Evolutionary conservation across 92 coral and sea anemone genomes (phyloP), one percentile per base, ranked within the genome.

Genomic region (Micromussa lordhowensis): DNA sequence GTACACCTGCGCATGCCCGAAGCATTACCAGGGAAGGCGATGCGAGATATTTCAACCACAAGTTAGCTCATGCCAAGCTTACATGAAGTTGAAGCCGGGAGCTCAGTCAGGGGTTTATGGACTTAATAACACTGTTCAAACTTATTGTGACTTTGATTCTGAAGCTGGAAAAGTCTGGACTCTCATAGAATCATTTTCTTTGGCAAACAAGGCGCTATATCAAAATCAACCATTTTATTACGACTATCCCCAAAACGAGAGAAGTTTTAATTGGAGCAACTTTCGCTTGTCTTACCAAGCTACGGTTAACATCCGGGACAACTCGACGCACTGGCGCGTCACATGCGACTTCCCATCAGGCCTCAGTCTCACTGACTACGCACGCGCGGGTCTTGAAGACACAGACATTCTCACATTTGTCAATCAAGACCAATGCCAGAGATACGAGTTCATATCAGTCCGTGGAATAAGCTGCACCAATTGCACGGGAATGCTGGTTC

Each of bases 111-210:
- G 94, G 11, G 53, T 80, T 49, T 92, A 85, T 61, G n/a, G 83
- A 24, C 83, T 92, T 38, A 77, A 78, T 4, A 54, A 92, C 49
- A 80, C 73, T 6, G 14, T 76, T 26, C 75, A 73, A 30, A 90
- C 81, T 10, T 92, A 71, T 34, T 92, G 94, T 68, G 90, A 89
- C 49, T 89, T 92, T 48, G 64, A 35, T 22, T 89, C 94, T 32
- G 86, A 88, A 34, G 49, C 77, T 7, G 75, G 90, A 13, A 83
- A 83, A 36, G 87, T 88, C 51, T 89, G 94, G 94, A 92, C 92
- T 8, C 90, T 89, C 4, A 86, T 92, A 48, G 94, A 92, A 69
- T 92, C 92, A 15, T 92, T 92, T 35, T 85, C 94, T 19, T 71
- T 80, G 35, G 40, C 28, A 85, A 85, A 92, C n/a, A 92, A 89